These are phyloP conservation scores for Addax nasomaculatus DNA, from an alignment of 2,113 vertebrate species.

Conservation along the genomic window DNA sequence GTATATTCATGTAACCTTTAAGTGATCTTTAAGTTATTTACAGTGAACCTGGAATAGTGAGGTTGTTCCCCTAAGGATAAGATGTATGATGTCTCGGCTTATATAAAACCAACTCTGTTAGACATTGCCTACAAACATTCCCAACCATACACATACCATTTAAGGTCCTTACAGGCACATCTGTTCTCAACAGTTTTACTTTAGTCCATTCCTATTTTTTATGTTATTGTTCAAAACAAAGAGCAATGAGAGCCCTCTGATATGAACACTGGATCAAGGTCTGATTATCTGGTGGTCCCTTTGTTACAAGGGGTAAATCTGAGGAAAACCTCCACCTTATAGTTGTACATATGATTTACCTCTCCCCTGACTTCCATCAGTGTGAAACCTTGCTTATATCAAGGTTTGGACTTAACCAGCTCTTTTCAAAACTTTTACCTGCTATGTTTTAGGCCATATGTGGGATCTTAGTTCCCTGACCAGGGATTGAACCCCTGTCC, in stretches of 20 bases:
- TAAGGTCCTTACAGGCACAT: not conserved
- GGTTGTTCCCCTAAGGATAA: not conserved
- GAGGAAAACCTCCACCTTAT: not conserved
- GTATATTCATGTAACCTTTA: not conserved
- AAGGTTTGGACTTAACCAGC: not conserved
- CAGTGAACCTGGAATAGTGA: not conserved
- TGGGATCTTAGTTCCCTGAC: not conserved
- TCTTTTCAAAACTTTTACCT: not conserved
- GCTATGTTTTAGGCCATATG: not conserved
- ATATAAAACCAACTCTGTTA: not conserved
- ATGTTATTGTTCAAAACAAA: slow-evolving; percentile 19
- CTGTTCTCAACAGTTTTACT: not conserved
- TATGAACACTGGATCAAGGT: not conserved
- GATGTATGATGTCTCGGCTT: not conserved
- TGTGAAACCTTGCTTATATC: not conserved
- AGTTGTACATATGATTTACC: not conserved
- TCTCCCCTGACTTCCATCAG: not conserved
- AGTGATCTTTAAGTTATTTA: slow-evolving; percentile 8
- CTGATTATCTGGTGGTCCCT: not conserved
- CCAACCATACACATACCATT: not conserved
- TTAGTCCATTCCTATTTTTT: not conserved
- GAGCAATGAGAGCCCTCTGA: not conserved
- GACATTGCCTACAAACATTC: not conserved
- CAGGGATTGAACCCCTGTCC: not conserved
- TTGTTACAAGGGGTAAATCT: not conserved